A percentile compares a stretch with the other conserved stretches of the same genome.
Conservation (phyloP, 1,140 invertebrate genomes). For the Drosophila virilis region DNA sequence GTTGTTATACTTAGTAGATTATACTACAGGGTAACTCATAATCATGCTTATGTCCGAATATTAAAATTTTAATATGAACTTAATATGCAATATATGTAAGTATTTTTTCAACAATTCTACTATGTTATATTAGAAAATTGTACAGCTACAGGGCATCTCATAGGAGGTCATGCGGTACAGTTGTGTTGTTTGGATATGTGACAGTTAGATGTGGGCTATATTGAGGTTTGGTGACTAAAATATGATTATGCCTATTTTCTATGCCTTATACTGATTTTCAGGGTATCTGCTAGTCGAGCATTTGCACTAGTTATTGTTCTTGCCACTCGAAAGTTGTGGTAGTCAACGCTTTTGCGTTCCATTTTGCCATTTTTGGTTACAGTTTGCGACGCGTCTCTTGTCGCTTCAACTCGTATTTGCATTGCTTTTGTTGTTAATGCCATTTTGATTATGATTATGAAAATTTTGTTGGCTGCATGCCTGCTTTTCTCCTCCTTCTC, state of each 20-base stretch:
- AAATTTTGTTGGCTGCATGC: conserved; percentile 69
- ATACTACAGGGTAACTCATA: no score
- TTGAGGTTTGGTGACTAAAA: not conserved
- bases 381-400: conserved; percentile 75
- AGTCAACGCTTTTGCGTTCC: conserved; percentile 62
- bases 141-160: no score
- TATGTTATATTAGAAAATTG: no score
- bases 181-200: no score
- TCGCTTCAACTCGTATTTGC: conserved; percentile 74
- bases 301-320: conserved; percentile 12
- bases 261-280: not conserved
- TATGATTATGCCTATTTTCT: not conserved
- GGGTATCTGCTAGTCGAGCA: conserved; percentile 3
- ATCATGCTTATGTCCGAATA: no score
- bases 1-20: no score
- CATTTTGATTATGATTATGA: conserved; percentile 83
- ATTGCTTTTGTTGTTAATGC: conserved; percentile 82
- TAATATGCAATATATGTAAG: no score
- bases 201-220: no score
- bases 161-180: no score
- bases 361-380: conserved; percentile 81
- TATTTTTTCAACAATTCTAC: no score
- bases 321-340: conserved; percentile 45
- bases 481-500: conserved; percentile 6
- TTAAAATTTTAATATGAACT: no score